Conservation (phyloP, 2,797 vertebrate genomes). For the Acropternis orthonyx region DNA sequence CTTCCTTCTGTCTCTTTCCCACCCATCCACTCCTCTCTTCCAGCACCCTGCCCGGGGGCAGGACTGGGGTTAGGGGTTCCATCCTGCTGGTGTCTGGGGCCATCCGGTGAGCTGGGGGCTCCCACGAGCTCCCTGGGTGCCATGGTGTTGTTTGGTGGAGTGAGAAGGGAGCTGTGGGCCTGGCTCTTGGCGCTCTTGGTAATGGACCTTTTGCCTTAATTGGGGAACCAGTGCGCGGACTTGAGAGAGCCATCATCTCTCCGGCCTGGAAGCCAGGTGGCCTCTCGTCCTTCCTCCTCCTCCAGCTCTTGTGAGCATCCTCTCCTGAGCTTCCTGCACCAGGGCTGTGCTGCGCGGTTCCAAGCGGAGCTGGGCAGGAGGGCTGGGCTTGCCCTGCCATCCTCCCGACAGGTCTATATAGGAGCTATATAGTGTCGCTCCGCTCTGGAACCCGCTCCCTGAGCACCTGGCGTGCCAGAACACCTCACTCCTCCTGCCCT, state of each 20-base stretch:
- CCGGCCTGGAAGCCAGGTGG: constrained; percentile 73
- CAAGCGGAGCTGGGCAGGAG: constrained; percentile 70
- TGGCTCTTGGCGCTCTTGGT: constrained; percentile 19
- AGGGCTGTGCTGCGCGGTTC: constrained; percentile 63
- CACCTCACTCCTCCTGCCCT: constrained; percentile 63
- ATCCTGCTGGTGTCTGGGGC: neutral
- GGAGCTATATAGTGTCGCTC: constrained; percentile 63
- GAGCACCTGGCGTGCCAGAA: constrained; percentile 53
- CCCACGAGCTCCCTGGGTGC: neutral
- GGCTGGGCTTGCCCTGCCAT: constrained; percentile 10
- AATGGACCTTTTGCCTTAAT: constrained; percentile 50
- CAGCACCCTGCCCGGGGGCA: constrained; percentile 15
- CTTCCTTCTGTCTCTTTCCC: constrained; percentile 62
- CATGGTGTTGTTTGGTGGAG: constrained; percentile 27
- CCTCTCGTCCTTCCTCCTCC: constrained; percentile 58
- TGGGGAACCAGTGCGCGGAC: constrained; percentile 32
- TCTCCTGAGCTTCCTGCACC: constrained; percentile 76
- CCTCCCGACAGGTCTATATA: constrained; percentile 61
- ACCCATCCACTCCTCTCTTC: neutral
- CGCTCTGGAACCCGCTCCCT: constrained; percentile 70
- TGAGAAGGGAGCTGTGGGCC: constrained; percentile 25
- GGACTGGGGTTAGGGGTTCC: neutral
- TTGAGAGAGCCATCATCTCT: constrained; percentile 64
- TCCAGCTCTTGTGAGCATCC: constrained; percentile 71
- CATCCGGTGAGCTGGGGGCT: neutral